Evolutionary conservation across 2,888 invertebrate genomes (phyloP).

Genomic region (Steinernema hermaphroditum): DNA sequence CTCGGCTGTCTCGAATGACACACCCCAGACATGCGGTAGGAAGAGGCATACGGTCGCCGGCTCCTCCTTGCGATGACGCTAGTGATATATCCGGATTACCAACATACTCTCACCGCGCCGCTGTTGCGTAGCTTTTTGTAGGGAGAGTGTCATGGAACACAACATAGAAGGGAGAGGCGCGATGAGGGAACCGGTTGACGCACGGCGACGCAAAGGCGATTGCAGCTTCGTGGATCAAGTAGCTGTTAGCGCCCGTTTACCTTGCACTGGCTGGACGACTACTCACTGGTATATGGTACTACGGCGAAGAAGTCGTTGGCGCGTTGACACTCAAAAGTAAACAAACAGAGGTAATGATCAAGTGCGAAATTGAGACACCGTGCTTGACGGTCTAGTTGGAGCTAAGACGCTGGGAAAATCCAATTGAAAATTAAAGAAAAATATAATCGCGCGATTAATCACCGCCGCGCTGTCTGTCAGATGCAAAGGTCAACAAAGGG

Average conservation of each 20-base stretch:
- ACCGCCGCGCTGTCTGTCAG: constrained; percentile 27
- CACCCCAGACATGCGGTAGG: no score
- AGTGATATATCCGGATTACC: constrained; percentile 8
- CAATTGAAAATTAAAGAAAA: constrained; percentile 28
- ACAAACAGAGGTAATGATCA: background rate
- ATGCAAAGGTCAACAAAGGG: constrained; percentile 28
- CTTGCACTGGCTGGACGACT: background rate
- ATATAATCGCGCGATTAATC: constrained; percentile 29
- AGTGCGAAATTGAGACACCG: no score
- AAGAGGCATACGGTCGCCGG: no score
- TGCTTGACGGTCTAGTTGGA: no score
- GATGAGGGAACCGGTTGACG: constrained; percentile 22
- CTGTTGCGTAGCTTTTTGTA: constrained; percentile 26
- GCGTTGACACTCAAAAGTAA: no score
- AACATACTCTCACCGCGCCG: background rate
- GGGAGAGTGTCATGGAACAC: constrained; percentile 24
- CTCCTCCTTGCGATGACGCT: no score
- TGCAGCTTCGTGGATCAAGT: constrained; percentile 27
- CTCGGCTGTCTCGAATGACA: no score
- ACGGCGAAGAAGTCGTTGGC: background rate
- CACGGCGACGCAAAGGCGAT: constrained; percentile 20
- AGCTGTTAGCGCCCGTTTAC: constrained; percentile 29
- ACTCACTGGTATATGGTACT: background rate
- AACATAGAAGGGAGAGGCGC: constrained; percentile 8
- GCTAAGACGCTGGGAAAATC: background rate